Percentiles rank a stretch among this genome's conserved stretches.
Conservation (phyloP, 2,888 invertebrate genomes). For the Poecilobothrus nobilitatus region DNA sequence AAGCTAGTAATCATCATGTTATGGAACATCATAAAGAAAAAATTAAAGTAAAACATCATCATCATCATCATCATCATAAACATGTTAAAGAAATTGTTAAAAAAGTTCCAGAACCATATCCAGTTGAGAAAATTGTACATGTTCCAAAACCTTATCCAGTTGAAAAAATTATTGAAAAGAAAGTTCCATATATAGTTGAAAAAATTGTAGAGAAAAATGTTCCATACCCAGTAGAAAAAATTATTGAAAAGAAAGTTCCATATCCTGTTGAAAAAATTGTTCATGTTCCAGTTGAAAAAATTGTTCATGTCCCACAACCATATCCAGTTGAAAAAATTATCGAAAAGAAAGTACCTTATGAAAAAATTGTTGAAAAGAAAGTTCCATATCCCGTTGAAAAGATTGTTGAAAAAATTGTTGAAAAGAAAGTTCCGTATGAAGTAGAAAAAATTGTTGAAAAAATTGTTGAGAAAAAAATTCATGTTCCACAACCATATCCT, state of each 20-base stretch:
- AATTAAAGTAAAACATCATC: slow-evolving; percentile 49
- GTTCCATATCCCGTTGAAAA: slow-evolving; percentile 42
- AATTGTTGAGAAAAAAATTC: slow-evolving; percentile 27
- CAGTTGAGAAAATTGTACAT: slow-evolving; percentile 50
- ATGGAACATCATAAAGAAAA: slow-evolving; percentile 29
- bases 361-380: slow-evolving; percentile 35
- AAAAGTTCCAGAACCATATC: slow-evolving; percentile 47
- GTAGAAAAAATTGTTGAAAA: slow-evolving; percentile 39
- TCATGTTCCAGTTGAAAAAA: slow-evolving; percentile 41
- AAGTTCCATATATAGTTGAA: slow-evolving; percentile 31
- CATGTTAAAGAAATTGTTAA: slow-evolving; percentile 55
- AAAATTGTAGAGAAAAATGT: slow-evolving; percentile 41
- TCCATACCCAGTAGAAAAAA: slow-evolving; percentile 35
- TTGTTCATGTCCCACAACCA: slow-evolving; percentile 45
- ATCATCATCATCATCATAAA: slow-evolving; percentile 58
- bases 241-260: slow-evolving; percentile 40
- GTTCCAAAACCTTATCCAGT: slow-evolving; percentile 50
- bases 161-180: slow-evolving; percentile 40
- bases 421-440: slow-evolving; percentile 44
- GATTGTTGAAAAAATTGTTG: slow-evolving; percentile 32
- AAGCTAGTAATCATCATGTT: slow-evolving; percentile 16
- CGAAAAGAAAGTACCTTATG: slow-evolving; percentile 41
- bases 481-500: slow-evolving; percentile 31
- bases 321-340: slow-evolving; percentile 23
- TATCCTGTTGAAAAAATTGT: slow-evolving; percentile 43